Evolutionary conservation across 2,113 vertebrate genomes (phyloP).

Genomic region (Grammatotria lemairii): DNA sequence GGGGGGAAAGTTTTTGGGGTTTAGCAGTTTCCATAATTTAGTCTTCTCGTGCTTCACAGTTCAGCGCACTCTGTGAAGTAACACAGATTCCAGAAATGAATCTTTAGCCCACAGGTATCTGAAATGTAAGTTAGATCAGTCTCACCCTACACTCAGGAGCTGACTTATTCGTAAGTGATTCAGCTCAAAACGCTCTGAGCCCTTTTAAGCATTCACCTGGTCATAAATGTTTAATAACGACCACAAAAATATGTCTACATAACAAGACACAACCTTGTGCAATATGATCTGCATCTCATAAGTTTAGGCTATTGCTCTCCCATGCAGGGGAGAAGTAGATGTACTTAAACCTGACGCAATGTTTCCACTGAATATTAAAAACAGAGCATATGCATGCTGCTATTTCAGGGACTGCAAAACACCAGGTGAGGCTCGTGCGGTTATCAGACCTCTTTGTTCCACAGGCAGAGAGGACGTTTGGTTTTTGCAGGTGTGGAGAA

Average conservation of each 20-base stretch:
- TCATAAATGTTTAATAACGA: constrained; percentile 40
- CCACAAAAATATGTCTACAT: constrained; percentile 1
- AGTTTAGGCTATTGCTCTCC: constrained; percentile 20
- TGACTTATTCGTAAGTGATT: not conserved
- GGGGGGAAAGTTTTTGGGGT: not conserved
- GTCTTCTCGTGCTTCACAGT: not conserved
- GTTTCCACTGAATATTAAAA: constrained; percentile 22
- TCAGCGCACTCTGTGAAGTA: not conserved
- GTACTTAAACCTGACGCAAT: not conserved
- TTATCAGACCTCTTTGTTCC: not conserved
- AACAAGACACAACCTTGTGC: constrained; percentile 20
- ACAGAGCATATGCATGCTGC: not conserved
- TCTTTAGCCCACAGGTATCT: constrained; percentile 6
- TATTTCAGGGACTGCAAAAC: constrained; percentile 40
- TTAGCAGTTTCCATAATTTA: not conserved
- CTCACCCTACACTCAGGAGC: not conserved
- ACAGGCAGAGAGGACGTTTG: not conserved
- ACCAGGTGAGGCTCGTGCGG: constrained; percentile 15
- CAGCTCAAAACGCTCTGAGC: not conserved
- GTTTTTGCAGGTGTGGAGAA: not conserved
- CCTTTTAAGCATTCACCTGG: constrained; percentile 9
- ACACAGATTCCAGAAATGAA: not conserved
- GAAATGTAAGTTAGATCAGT: not conserved
- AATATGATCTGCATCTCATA: constrained; percentile 25
- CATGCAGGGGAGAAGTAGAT: constrained; percentile 12